Evolutionary conservation across 2,888 invertebrate species (phyloP).

Genomic region (Hypomecis punctinalis): DNA sequence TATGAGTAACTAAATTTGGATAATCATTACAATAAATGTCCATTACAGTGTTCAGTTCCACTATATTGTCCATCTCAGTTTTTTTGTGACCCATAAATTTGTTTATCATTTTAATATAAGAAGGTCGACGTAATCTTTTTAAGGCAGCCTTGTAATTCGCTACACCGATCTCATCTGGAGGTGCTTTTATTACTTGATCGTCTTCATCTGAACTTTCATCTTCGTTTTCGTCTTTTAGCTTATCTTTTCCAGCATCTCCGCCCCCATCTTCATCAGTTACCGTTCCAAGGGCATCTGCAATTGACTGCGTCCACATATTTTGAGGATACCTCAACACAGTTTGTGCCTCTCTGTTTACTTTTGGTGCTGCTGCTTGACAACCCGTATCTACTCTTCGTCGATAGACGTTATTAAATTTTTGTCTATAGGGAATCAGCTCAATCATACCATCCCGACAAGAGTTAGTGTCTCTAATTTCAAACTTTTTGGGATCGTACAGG

Average conservation of each 20-base stretch:
- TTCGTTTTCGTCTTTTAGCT: constrained; percentile 41
- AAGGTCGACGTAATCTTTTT: constrained; percentile 66
- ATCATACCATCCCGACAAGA: constrained; percentile 88
- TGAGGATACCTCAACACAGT: constrained; percentile 88
- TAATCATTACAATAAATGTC: constrained; percentile 88
- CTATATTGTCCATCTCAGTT: constrained; percentile 65
- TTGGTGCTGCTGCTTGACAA: constrained; percentile 84
- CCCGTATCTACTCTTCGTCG: constrained; percentile 84
- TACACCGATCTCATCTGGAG: constrained; percentile 65
- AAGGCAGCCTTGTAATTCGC: constrained; percentile 63
- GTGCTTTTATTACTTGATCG: constrained; percentile 50
- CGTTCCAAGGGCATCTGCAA: constrained; percentile 68
- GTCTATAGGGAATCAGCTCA: constrained; percentile 86
- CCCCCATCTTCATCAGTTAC: constrained; percentile 59
- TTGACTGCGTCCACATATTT: constrained; percentile 89
- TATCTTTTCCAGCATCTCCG: constrained; percentile 58
- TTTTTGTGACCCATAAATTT: constrained; percentile 58
- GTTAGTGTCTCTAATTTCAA: constrained; percentile 82
- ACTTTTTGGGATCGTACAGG: constrained; percentile 70
- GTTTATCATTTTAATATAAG: constrained; percentile 69
- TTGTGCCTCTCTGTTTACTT: constrained; percentile 83
- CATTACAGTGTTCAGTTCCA: constrained; percentile 79
- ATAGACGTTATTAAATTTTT: constrained; percentile 83
- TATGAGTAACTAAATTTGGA: constrained; percentile 72
- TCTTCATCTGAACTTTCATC: constrained; percentile 60